Evolutionary conservation across 2,888 invertebrate genomes (phyloP), one percentile per base, ranked within the genome.

Genomic region (Drosophila percnosoma): DNA sequence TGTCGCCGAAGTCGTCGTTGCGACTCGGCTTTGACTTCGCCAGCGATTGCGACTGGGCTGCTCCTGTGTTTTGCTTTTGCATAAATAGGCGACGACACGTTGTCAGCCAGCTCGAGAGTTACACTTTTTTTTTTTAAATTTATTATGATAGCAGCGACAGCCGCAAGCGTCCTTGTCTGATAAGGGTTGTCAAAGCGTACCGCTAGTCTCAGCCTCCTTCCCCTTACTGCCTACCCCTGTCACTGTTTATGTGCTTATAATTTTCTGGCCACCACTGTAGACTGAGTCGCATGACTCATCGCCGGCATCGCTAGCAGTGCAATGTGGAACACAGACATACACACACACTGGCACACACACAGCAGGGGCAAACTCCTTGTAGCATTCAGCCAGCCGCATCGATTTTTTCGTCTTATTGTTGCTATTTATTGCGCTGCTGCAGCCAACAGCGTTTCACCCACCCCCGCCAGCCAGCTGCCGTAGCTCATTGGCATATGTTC

Each of bases 151-250:
- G 66, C 63, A 54, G 34, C 53, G 34, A 57, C 73, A 76, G 82
- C 88, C 90, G 74, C 90, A 89, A 80, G 87, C 90, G 88, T 91
- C 91, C 91, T 91, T 89, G 45, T 73, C 89, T 78, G 80, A 85
- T 90, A 90, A 87, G 88, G 88, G 83, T 87, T 85, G 82, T 59
- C 45, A 54, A 33, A 54, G 51, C 33, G 27, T 38, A 31, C 21
- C 1, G 1, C 21, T 21, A 31, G 33, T 18, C 58, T 18, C 5
- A 29, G 45, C 24, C n/a, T 13, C 11, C 13, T 61, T 38, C 36
- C 21, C 36, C 27, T 21, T 29, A 33, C 48, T 34, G 24, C 45
- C 11, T 38, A 45, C 51, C 57, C 79, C 65, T 63, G 73, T 73
- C 24, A 42, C 58, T 63, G 60, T 63, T 49, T 40, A 64, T 61